Evolutionary conservation across 2,113 vertebrate genomes (phyloP), one percentile per base, ranked within the genome.

Genomic region (Lipotes vexillifer): DNA sequence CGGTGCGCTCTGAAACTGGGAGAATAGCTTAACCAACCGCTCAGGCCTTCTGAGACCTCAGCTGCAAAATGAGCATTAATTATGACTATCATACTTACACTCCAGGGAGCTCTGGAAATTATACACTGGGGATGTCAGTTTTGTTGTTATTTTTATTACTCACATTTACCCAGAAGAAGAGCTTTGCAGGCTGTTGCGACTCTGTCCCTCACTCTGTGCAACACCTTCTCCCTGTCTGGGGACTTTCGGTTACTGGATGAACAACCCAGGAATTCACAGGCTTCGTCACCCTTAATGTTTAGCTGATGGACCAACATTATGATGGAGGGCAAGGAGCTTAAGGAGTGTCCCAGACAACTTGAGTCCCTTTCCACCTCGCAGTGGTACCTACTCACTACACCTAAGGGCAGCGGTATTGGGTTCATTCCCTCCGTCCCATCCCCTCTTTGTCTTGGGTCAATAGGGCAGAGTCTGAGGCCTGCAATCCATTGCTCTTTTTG

Each of bases 1-100:
- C 5, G 2, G 80, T 1, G 46, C 41, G 33, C 93, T 59, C 0
- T 4, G 44, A 95, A 68, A 71, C 36, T 81, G 38, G 46, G 59
- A 88, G 66, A 83, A 57, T 17, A 41, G 23, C 27, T 69, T 57
- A 72, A n/a, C 31, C 49, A 91, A 59, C 38, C 25, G 69, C n/a
- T 46, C 12, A 13, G 89, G 81, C 86, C 96, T 97, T 88, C 41
- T 88, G 96, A 95, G 91, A 92, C 57, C 49, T 94, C 77, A 11
- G 86, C 33, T 61, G 82, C 72, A 96, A 91, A 95, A 95, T 88
- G 57, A 95, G 72, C 49, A 20, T 91, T 91, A 89, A 97, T 91
- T 95, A 93, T 93, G 89, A 94, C 44, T 66, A 78, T 87, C 80
- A 41, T 80, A 59, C 29, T 87, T 41, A 46, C 92, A 52, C 84